Evolutionary conservation across 2,797 vertebrate genomes (phyloP).

Genomic region (Sorex maritimensis): DNA sequence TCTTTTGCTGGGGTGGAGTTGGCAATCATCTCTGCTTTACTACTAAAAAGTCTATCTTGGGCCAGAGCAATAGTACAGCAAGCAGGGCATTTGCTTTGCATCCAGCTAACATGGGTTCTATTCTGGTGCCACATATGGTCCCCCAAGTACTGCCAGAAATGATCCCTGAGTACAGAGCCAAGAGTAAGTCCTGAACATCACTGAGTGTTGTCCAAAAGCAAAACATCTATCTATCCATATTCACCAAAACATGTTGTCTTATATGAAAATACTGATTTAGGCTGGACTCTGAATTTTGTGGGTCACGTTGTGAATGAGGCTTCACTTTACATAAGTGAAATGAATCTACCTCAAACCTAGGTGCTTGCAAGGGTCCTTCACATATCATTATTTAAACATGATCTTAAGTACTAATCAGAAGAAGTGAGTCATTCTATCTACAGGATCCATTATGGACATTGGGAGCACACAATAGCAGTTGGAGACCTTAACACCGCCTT

Average conservation of each 20-base stretch:
- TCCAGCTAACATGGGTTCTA: too few species aligned
- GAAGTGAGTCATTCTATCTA: background rate
- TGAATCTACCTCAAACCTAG: slow-evolving; percentile 3
- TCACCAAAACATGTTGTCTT: background rate
- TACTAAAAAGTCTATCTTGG: background rate
- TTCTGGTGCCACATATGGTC: too few species aligned
- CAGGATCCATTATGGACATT: background rate
- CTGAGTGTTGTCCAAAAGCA: too few species aligned
- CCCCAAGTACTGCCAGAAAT: too few species aligned
- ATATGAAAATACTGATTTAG: slow-evolving; percentile 23
- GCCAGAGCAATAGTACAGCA: too few species aligned
- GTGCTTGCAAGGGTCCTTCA: background rate
- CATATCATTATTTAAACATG: slow-evolving; percentile 24
- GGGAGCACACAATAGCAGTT: too few species aligned
- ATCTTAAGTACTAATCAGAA: background rate
- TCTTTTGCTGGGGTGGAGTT: background rate
- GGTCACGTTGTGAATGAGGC: slow-evolving; percentile 5
- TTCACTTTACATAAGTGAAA: background rate
- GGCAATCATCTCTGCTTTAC: background rate
- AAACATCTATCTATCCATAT: background rate
- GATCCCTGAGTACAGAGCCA: too few species aligned
- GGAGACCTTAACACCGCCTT: too few species aligned
- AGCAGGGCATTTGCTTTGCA: too few species aligned
- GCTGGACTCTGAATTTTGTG: slow-evolving; percentile 38
- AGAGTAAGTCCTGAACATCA: too few species aligned